Evolutionary conservation across 2,797 vertebrate species (phyloP).

Genomic region (Pipistrellus pygmaeus): DNA sequence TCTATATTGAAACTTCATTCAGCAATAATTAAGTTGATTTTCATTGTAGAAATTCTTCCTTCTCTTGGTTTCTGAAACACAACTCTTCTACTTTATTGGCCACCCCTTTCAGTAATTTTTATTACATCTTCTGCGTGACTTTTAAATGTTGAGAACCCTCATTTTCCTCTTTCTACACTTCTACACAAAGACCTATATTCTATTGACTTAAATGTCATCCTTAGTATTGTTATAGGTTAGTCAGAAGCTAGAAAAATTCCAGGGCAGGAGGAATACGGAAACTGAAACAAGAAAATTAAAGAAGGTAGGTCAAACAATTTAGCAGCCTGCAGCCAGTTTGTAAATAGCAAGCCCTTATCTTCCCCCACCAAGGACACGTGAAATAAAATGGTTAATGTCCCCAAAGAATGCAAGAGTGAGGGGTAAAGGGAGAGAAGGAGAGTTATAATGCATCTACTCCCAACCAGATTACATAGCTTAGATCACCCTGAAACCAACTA

Average conservation of each 20-base stretch:
- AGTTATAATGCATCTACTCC: background rate
- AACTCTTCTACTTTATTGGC: background rate
- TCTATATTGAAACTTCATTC: background rate
- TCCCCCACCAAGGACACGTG: background rate
- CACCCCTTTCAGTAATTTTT: background rate
- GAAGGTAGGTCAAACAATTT: background rate
- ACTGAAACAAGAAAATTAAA: background rate
- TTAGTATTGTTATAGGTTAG: background rate
- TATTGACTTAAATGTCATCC: background rate
- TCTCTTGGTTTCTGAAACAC: slow-evolving; percentile 17
- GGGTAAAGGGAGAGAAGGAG: too few species aligned
- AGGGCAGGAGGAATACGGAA: background rate
- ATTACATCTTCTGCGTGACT: background rate
- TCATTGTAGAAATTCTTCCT: background rate
- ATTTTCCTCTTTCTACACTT: background rate
- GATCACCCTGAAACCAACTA: background rate
- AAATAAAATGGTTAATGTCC: background rate
- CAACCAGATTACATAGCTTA: background rate
- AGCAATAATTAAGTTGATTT: background rate
- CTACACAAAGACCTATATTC: background rate
- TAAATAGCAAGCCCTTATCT: background rate
- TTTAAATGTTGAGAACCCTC: background rate
- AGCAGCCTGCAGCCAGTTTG: background rate
- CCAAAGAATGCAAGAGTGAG: background rate
- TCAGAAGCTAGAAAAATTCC: background rate